Conservation (phyloP, 2,888 invertebrate species). For the Oxyteleia sp. region DNA sequence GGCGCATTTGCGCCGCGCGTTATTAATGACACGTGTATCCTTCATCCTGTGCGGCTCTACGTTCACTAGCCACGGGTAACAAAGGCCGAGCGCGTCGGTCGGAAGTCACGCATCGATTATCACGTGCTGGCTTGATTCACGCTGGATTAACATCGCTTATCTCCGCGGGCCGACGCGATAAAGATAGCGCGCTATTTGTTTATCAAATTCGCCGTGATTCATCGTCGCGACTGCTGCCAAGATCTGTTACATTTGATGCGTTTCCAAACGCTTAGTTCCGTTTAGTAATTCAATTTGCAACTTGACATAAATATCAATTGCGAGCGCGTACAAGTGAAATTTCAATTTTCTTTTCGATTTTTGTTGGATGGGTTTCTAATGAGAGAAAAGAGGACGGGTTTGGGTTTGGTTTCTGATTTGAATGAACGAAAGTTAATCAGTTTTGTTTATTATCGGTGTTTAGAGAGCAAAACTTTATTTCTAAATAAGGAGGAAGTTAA, state of each 20-base stretch:
- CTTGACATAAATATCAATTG: conserved; percentile 43
- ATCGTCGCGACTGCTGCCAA: conserved; percentile 24
- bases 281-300: conserved; percentile 28
- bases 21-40: conserved; percentile 72
- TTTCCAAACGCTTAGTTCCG: conserved; percentile 27
- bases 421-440: too few relatives aligned
- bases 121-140: conserved; percentile 66
- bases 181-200: conserved; percentile 63
- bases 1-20: conserved; percentile 33
- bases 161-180: conserved; percentile 66
- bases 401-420: too few relatives aligned
- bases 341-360: conserved; percentile 44
- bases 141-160: conserved; percentile 67
- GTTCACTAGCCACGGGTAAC: conserved; percentile 53
- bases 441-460: too few relatives aligned
- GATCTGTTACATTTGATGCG: conserved; percentile 6
- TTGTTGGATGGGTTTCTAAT: conserved; percentile 32
- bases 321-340: conserved; percentile 6
- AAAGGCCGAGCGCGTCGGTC: conserved; percentile 66
- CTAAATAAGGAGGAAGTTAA: too few relatives aligned
- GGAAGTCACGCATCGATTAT: conserved; percentile 76
- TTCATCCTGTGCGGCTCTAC: conserved; percentile 62
- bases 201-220: conserved; percentile 66
- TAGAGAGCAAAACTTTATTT: too few relatives aligned
- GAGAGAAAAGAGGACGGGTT: conserved; percentile 39